These are phyloP conservation scores for Oryzias woworae DNA, from an alignment of 2,113 vertebrate genomes.

Conservation along the genomic window DNA sequence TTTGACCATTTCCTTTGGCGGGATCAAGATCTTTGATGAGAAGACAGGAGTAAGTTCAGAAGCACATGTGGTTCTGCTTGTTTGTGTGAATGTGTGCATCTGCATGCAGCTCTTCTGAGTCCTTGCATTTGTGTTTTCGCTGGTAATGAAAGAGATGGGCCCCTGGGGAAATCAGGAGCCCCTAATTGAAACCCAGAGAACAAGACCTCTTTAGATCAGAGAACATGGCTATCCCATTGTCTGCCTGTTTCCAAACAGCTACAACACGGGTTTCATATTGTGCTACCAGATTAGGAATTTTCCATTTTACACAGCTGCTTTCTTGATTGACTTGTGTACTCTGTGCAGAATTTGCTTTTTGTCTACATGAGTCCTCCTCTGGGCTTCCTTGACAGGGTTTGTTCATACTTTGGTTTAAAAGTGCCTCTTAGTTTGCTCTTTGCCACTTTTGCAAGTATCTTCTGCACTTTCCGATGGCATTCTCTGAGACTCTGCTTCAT, in stretches of 20 bases:
- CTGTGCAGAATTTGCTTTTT: neutral
- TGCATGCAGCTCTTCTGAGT: constrained; percentile 6
- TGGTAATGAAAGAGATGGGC: constrained; percentile 65
- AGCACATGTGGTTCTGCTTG: constrained; percentile 14
- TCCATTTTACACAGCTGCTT: constrained; percentile 31
- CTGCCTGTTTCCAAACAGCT: constrained; percentile 40
- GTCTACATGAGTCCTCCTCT: neutral
- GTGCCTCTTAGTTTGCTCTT: neutral
- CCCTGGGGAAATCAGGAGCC: constrained; percentile 76
- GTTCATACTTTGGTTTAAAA: neutral
- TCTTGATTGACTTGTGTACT: constrained; percentile 14
- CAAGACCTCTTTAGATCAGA: constrained; percentile 69
- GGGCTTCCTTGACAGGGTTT: neutral
- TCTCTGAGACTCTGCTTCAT: neutral
- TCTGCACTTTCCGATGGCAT: neutral
- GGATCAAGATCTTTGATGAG: constrained; percentile 99
- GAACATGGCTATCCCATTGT: constrained; percentile 65
- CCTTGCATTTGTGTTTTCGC: constrained; percentile 45
- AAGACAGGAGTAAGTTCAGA: constrained; percentile 93
- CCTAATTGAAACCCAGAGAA: constrained; percentile 78
- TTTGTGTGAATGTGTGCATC: constrained; percentile 20
- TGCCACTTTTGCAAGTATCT: neutral
- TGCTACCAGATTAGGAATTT: constrained; percentile 47
- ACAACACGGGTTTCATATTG: constrained; percentile 50
- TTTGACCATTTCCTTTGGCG: constrained; percentile 96